A percentile compares a stretch with the other conserved stretches of the same genome.
phyloP scores from a whole-genome alignment of 2,113 vertebrate genomes.

The Pipa parva region DNA sequence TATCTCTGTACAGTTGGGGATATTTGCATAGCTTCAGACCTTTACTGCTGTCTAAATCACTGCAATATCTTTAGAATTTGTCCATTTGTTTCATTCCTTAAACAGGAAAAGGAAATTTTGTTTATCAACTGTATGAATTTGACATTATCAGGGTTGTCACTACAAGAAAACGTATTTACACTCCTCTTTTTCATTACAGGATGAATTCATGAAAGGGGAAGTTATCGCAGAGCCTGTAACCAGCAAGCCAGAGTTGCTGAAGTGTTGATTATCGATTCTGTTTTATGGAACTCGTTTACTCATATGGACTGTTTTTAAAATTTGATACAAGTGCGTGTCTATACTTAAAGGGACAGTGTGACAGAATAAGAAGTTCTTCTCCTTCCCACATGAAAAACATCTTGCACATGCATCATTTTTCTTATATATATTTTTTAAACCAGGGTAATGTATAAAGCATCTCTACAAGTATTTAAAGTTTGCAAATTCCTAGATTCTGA shows the following conservation, averaged over 20 bases:
- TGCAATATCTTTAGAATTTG: neutral
- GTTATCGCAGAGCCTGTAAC: slow-evolving; percentile 66
- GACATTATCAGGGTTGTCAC: neutral
- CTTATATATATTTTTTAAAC: too few species aligned
- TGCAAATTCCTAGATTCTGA: too few species aligned
- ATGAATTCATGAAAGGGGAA: slow-evolving; percentile 84
- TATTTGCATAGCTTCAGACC: neutral
- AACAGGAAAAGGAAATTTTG: neutral
- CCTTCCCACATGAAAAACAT: too few species aligned
- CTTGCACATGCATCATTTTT: too few species aligned
- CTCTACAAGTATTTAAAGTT: too few species aligned
- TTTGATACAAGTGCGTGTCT: too few species aligned
- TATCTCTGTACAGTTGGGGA: slow-evolving; percentile 7
- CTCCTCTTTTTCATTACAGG: slow-evolving; percentile 62
- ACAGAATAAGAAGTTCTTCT: too few species aligned
- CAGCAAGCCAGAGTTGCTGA: slow-evolving; percentile 69
- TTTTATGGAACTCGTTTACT: too few species aligned
- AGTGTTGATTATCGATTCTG: slow-evolving; percentile 65
- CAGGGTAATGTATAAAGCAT: too few species aligned
- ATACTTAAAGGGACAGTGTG: too few species aligned
- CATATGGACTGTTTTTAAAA: too few species aligned
- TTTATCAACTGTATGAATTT: neutral
- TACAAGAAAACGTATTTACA: too few species aligned
- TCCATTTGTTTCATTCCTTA: neutral
- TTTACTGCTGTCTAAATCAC: neutral